phyloP scores from a whole-genome alignment of 1,140 invertebrate genomes.

The Sycobia sp. region DNA sequence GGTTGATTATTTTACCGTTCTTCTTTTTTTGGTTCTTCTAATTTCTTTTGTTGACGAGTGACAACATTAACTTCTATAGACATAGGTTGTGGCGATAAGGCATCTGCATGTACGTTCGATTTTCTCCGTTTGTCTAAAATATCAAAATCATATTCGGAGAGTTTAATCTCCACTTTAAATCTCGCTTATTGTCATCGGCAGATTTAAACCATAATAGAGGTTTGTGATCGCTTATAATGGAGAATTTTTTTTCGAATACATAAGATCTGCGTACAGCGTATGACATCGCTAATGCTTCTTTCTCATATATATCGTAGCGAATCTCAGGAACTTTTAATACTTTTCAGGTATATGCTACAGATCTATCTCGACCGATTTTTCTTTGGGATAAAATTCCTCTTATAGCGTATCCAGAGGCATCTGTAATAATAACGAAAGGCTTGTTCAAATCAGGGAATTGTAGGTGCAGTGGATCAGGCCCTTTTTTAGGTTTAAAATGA shows the following conservation, averaged over 20 bases:
- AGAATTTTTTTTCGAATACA: not conserved
- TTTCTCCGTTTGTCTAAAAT: slow-evolving; percentile 40
- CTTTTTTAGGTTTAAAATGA: not conserved
- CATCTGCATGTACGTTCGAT: slow-evolving; percentile 35
- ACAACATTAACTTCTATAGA: too few species aligned
- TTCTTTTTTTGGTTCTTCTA: too few species aligned
- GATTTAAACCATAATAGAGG: slow-evolving; percentile 5
- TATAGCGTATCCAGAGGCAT: slow-evolving; percentile 49
- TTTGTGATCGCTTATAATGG: not conserved
- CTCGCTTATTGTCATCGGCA: too few species aligned
- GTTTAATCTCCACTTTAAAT: slow-evolving; percentile 43
- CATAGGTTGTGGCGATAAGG: slow-evolving; percentile 28
- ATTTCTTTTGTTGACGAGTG: too few species aligned
- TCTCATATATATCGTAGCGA: too few species aligned
- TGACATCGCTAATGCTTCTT: too few species aligned
- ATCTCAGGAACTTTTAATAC: too few species aligned
- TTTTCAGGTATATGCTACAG: slow-evolving; percentile 35
- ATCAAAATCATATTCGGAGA: slow-evolving; percentile 35
- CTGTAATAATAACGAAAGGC: slow-evolving; percentile 52
- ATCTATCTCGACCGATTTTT: not conserved
- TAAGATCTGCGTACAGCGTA: too few species aligned
- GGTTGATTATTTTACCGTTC: too few species aligned
- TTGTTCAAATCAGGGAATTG: slow-evolving; percentile 49
- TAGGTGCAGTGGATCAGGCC: slow-evolving; percentile 23
- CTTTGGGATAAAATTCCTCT: slow-evolving; percentile 49